Conservation (phyloP, 2,888 invertebrate genomes). For the Alsophila aescularia region DNA sequence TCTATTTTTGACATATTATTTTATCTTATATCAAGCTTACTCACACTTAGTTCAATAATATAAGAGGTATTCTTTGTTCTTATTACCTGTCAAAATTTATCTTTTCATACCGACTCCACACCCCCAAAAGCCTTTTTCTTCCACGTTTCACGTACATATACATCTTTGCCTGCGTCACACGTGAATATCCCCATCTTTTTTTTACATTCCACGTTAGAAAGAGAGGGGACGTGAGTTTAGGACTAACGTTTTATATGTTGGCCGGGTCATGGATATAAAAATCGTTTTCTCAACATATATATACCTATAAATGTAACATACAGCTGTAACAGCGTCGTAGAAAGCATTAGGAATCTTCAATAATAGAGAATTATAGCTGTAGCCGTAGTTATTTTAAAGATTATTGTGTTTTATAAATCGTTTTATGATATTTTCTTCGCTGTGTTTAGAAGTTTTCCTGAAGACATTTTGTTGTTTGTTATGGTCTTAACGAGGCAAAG, state of each 20-base stretch:
- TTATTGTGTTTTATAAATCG: constrained; percentile 44
- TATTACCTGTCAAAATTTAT: constrained; percentile 18
- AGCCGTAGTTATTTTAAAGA: constrained; percentile 56
- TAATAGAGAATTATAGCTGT: constrained; percentile 74
- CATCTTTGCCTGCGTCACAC: constrained; percentile 73
- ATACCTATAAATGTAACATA: constrained; percentile 48
- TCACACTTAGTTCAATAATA: too few relatives aligned
- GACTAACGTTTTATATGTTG: constrained; percentile 84
- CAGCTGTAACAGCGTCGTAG: constrained; percentile 50
- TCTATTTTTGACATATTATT: too few relatives aligned
- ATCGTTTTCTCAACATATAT: constrained; percentile 76
- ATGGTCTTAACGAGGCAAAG: background rate
- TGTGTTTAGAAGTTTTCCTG: constrained; percentile 9
- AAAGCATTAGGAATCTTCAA: constrained; percentile 73
- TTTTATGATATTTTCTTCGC: constrained; percentile 24
- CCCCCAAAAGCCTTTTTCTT: constrained; percentile 47
- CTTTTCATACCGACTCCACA: constrained; percentile 53
- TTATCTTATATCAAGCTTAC: too few relatives aligned
- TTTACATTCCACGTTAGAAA: constrained; percentile 53
- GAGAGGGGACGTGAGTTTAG: constrained; percentile 68
- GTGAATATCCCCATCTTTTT: constrained; percentile 62
- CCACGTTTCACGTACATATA: constrained; percentile 65
- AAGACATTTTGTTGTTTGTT: constrained; percentile 1
- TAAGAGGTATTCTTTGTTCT: background rate
- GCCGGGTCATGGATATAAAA: constrained; percentile 85